Conservation (phyloP, 1,140 invertebrate species). For the Aphelinus certus region DNA sequence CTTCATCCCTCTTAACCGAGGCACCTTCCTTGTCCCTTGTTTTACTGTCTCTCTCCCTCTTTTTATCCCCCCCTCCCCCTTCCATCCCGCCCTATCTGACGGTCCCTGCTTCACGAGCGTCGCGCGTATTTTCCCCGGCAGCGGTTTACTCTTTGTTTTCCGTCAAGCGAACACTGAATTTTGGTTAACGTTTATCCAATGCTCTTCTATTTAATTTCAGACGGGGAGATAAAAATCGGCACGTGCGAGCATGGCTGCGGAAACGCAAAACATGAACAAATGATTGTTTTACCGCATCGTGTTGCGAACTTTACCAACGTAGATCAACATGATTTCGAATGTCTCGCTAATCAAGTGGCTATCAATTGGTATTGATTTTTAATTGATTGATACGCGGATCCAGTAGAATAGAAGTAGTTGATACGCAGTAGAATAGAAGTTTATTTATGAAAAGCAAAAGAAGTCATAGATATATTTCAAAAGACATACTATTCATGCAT, state of each 20-base stretch:
- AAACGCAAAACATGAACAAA: not conserved
- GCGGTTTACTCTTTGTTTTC: slow-evolving; percentile 50
- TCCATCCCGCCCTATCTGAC: slow-evolving; percentile 33
- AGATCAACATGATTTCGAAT: no score
- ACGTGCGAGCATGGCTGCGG: no score
- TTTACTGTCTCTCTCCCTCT: slow-evolving; percentile 33
- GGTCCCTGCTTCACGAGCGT: slow-evolving; percentile 13
- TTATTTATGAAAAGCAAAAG: no score
- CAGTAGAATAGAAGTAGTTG: no score
- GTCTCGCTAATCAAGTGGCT: no score
- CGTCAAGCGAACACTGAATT: slow-evolving; percentile 54
- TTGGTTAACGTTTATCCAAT: slow-evolving; percentile 58
- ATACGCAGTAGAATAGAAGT: no score
- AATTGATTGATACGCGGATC: no score
- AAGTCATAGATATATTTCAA: no score
- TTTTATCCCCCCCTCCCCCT: slow-evolving; percentile 3
- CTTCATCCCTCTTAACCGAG: slow-evolving; percentile 42
- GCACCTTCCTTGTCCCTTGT: slow-evolving; percentile 32
- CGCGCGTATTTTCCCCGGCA: slow-evolving; percentile 20
- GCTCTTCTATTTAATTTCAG: slow-evolving; percentile 56
- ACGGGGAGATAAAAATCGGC: not conserved
- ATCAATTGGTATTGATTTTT: no score
- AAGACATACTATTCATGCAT: no score
- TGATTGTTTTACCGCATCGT: not conserved
- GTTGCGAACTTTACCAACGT: no score